phyloP scores from a whole-genome alignment of 2,888 invertebrate genomes.

The Rhamnusium bicolor region DNA sequence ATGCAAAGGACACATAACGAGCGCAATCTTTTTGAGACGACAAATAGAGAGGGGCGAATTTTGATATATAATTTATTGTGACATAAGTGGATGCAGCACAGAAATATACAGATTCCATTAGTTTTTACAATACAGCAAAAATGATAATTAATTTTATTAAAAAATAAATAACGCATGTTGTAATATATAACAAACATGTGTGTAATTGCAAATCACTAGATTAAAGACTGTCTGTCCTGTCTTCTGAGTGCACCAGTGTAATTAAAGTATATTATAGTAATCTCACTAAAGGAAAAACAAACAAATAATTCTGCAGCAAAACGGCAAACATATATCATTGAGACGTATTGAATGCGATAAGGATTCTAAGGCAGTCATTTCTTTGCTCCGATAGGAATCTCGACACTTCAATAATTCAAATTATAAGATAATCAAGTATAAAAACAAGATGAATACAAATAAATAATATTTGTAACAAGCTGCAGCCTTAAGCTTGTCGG shows the following conservation, averaged over 20 bases:
- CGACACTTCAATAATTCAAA: constrained; percentile 52
- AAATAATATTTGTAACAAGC: constrained; percentile 36
- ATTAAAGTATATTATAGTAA: constrained; percentile 33
- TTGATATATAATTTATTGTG: no score
- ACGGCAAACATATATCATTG: constrained; percentile 39
- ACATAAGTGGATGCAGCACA: no score
- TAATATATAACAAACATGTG: no score
- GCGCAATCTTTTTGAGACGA: no score
- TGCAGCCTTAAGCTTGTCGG: constrained; percentile 2
- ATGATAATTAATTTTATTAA: no score
- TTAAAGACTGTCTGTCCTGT: background rate
- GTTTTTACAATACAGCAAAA: no score
- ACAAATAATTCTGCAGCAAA: constrained; percentile 27
- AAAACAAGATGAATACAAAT: constrained; percentile 33
- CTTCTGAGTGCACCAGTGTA: background rate
- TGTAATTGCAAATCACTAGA: background rate
- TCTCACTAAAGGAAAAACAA: constrained; percentile 33
- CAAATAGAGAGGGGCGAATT: no score
- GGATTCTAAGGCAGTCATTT: constrained; percentile 46
- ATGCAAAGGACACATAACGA: no score
- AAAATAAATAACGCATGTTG: no score
- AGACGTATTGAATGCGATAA: constrained; percentile 47
- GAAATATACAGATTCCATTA: no score
- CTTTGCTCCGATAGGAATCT: constrained; percentile 48
- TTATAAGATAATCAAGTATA: constrained; percentile 49